Base-by-base conservation (phyloP, 2,888 invertebrate species). In the Siphlonurus alternatus region DNA sequence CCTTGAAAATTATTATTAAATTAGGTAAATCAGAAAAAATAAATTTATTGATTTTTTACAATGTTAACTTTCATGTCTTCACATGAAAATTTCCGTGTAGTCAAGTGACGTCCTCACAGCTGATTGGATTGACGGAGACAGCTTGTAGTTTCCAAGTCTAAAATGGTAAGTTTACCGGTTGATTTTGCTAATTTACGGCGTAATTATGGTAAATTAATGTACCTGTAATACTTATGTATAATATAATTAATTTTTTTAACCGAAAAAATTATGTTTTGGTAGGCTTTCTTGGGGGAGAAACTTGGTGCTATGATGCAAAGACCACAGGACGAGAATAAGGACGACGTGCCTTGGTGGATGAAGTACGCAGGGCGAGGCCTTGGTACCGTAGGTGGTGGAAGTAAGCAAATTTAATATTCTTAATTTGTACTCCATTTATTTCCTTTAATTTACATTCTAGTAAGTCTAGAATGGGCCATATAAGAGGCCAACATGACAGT, bases 331-430 rank as follows among this genome's bases (percentile, higher is more conserved):
- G 83, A 83, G 71, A 81, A 79, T 68, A 87, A 87, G 79, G 90
- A 90, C 76, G 89, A 89, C 76, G 84, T 86, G 70, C 88, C 93
- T 69, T 91, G 89, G 90, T 92, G 88, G 85, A 82, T 93, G 82
- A 90, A 89, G 78, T 90, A 89, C 78, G 88, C 85, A 75, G 89
- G 87, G 70, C 83, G 91, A 73, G 84, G 85, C 69, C 78, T 92
- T 71, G 93, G 93, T 68, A 89, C 89, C 69, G 84, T 88, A 74
- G 93, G 88, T 74, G 86, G 90, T 75, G 82, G 87, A 76, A 81
- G 93, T 93, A 80, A 82, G 87, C 84, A n/a, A n/a, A n/a, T n/a
- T n/a, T 73, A 71, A 65, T 62, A 53, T 23, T 64, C 65, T 59
- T 61, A 54, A 15, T 18, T n/a, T n/a, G n/a, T n/a, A n/a, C n/a